A percentile compares a stretch with the other conserved stretches of the same genome.
Conservation (phyloP, 2,888 invertebrate genomes). For the Leucoma salicis region DNA sequence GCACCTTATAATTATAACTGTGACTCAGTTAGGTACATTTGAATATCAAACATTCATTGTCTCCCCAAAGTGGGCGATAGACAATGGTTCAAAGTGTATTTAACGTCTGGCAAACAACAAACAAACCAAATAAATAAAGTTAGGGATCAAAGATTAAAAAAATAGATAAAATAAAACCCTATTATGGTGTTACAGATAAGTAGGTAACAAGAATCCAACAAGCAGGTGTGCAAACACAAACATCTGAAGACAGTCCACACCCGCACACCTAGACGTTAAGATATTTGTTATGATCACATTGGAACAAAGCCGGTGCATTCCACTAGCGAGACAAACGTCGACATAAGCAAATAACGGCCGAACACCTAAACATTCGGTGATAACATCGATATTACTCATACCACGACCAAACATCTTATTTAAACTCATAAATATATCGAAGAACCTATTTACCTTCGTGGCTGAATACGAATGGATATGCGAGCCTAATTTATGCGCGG, state of each 20-base stretch:
- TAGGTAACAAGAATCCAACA: slow-evolving; percentile 31
- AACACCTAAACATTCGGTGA: slow-evolving; percentile 33
- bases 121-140: slow-evolving; percentile 8
- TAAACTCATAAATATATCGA: slow-evolving; percentile 8
- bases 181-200: slow-evolving; percentile 10
- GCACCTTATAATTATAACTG: not conserved
- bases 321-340: slow-evolving; percentile 29
- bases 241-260: slow-evolving; percentile 15
- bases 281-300: slow-evolving; percentile 42
- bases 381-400: slow-evolving; percentile 27
- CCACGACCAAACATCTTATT: slow-evolving; percentile 7
- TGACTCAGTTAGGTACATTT: slow-evolving; percentile 25
- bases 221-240: slow-evolving; percentile 45
- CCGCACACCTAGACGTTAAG: slow-evolving; percentile 26
- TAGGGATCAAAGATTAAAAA: slow-evolving; percentile 7
- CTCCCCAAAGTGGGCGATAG: slow-evolving; percentile 18
- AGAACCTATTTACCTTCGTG: slow-evolving; percentile 7
- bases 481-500: slow-evolving; percentile 49
- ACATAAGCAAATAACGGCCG: slow-evolving; percentile 30
- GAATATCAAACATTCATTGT: slow-evolving; percentile 17
- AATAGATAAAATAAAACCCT: not conserved
- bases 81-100: slow-evolving; percentile 14
- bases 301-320: slow-evolving; percentile 45
- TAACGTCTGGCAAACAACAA: slow-evolving; percentile 2
- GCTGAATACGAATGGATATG: slow-evolving; percentile 25